A percentile compares a stretch with the other conserved stretches of the same genome.
Conservation (phyloP, 2,113 vertebrate species). For the Cacatua alba region DNA sequence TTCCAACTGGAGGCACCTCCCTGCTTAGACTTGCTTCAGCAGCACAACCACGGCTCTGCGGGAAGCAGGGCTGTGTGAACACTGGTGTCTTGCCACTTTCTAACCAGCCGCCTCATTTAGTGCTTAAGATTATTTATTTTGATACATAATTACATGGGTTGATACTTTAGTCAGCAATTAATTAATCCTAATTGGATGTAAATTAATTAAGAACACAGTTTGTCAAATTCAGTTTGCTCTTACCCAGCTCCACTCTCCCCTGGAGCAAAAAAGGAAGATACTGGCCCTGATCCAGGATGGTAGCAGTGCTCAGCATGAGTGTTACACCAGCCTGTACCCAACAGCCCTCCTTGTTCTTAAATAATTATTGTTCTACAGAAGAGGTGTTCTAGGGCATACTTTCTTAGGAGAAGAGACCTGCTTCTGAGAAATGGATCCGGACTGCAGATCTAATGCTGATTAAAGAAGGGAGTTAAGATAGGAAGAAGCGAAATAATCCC, state of each 20-base stretch:
- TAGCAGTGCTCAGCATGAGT: fast-evolving
- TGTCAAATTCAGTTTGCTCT: conserved; percentile 37
- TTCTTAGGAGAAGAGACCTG: neutral
- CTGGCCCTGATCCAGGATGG: neutral
- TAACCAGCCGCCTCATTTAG: neutral
- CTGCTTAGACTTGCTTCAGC: neutral
- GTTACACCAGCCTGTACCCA: neutral
- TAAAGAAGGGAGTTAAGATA: neutral
- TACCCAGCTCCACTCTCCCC: neutral
- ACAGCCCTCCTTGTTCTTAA: neutral
- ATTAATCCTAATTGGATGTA: conserved; percentile 63
- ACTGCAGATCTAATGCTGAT: neutral
- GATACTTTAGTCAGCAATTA: conserved; percentile 28
- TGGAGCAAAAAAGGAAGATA: neutral
- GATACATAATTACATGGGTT: conserved; percentile 48
- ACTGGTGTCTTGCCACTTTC: neutral
- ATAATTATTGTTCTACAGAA: neutral
- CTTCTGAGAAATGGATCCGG: neutral
- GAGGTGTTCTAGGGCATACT: neutral
- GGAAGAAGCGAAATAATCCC: neutral
- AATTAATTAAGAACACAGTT: conserved; percentile 51
- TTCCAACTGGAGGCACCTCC: neutral
- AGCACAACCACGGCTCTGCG: neutral
- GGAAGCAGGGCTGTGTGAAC: neutral
- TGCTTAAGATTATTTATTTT: conserved; percentile 11